Conservation (phyloP, 2,113 vertebrate genomes). For the Bubo scandiacus region DNA sequence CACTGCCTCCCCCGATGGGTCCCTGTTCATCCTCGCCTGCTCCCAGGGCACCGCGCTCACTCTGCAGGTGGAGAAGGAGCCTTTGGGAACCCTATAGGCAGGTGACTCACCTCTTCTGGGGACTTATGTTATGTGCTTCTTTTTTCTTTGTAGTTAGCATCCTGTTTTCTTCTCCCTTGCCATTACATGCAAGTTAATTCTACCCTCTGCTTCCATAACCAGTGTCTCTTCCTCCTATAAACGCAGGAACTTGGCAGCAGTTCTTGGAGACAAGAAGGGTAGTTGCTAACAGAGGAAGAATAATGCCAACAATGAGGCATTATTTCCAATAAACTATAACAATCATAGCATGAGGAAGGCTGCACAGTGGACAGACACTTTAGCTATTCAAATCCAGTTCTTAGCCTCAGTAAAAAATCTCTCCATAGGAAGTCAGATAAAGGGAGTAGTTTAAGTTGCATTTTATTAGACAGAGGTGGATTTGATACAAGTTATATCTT, state of each 20-base stretch:
- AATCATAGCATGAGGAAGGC: background rate
- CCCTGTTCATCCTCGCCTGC: background rate
- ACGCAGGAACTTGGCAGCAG: background rate
- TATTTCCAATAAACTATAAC: background rate
- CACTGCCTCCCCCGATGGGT: background rate
- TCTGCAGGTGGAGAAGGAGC: background rate
- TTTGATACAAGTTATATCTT: slow-evolving; percentile 37
- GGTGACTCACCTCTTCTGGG: background rate
- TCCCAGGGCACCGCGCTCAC: rapidly evolving
- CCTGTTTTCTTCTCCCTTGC: background rate
- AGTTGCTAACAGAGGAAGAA: background rate
- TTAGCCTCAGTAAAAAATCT: background rate
- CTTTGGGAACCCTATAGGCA: background rate
- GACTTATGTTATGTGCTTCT: background rate
- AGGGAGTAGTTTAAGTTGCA: background rate
- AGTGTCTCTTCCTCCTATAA: background rate
- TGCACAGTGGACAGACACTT: background rate
- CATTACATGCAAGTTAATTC: background rate
- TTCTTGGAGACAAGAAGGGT: background rate
- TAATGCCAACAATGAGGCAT: background rate
- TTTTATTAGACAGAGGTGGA: slow-evolving; percentile 65
- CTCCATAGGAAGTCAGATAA: background rate
- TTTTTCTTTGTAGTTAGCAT: background rate
- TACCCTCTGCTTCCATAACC: background rate
- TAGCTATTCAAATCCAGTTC: background rate